phyloP scores from a whole-genome alignment of 1,140 invertebrate species.

The Zophobas morio region DNA sequence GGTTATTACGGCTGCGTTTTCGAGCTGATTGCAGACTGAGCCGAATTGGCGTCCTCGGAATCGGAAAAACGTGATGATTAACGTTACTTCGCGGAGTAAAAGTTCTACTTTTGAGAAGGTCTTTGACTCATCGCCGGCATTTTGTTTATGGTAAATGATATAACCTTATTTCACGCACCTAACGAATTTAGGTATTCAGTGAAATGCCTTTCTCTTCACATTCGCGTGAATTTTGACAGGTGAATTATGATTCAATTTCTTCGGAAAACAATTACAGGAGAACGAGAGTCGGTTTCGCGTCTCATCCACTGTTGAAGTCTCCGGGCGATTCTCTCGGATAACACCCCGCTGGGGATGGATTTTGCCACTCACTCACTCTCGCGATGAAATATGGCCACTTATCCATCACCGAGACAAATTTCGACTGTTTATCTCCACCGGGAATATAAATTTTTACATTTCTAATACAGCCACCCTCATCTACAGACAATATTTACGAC shows the following conservation, averaged over 20 bases:
- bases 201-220: slow-evolving; percentile 52
- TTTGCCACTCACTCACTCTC: neutral
- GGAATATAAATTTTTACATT: too few relatives aligned
- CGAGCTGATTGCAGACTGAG: neutral
- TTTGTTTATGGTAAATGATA: slow-evolving; percentile 54
- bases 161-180: slow-evolving; percentile 52
- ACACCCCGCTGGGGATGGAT: neutral
- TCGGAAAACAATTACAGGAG: slow-evolving; percentile 4
- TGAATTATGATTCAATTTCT: slow-evolving; percentile 36
- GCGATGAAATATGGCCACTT: too few relatives aligned
- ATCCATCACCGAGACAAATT: too few relatives aligned
- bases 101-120: slow-evolving; percentile 46
- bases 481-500: slow-evolving; percentile 4
- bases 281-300: slow-evolving; percentile 11
- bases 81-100: slow-evolving; percentile 34
- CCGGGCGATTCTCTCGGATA: slow-evolving; percentile 1
- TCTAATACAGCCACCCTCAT: neutral
- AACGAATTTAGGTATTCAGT: slow-evolving; percentile 50
- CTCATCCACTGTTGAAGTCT: slow-evolving; percentile 50
- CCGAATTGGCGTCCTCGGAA: neutral
- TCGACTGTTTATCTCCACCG: too few relatives aligned
- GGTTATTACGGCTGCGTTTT: neutral
- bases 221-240: slow-evolving; percentile 3
- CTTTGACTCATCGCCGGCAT: slow-evolving; percentile 49
- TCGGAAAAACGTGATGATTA: slow-evolving; percentile 22